phyloP scores from a whole-genome alignment of 1,140 invertebrate genomes.

The Drosophila guanche region DNA sequence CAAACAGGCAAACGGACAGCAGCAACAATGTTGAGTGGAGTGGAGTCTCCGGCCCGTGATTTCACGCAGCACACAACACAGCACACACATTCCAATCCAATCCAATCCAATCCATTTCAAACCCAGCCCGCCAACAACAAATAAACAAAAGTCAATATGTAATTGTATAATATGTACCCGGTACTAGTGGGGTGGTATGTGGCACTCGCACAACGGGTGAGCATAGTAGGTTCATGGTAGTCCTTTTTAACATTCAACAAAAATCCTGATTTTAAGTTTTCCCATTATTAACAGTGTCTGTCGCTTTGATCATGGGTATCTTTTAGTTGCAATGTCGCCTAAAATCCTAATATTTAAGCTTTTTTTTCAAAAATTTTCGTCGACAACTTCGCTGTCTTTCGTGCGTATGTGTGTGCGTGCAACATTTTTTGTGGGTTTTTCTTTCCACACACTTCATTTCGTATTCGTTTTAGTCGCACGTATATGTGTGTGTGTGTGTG shows the following conservation, averaged over 20 bases:
- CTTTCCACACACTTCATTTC: slow-evolving; percentile 63
- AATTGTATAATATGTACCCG: slow-evolving; percentile 65
- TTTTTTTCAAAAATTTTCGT: slow-evolving; percentile 66
- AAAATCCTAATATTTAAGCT: slow-evolving; percentile 1
- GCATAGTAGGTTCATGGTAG: too few species aligned
- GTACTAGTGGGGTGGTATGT: slow-evolving; percentile 2
- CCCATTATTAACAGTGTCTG: too few species aligned
- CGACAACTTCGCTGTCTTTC: slow-evolving; percentile 48
- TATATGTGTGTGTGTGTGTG: slow-evolving; percentile 22
- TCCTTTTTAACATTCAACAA: too few species aligned
- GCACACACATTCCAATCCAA: slow-evolving; percentile 46
- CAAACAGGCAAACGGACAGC: slow-evolving; percentile 5
- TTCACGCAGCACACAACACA: slow-evolving; percentile 36
- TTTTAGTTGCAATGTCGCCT: too few species aligned
- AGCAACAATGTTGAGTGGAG: slow-evolving; percentile 11
- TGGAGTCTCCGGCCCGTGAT: slow-evolving; percentile 32
- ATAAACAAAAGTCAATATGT: slow-evolving; percentile 67
- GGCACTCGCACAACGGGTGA: too few species aligned
- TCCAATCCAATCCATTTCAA: slow-evolving; percentile 65
- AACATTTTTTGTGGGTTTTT: slow-evolving; percentile 55
- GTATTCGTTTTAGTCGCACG: background rate
- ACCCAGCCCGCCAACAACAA: slow-evolving; percentile 60
- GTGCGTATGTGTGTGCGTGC: slow-evolving; percentile 3
- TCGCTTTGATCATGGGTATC: too few species aligned
- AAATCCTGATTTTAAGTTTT: too few species aligned